Conservation (phyloP, 2,888 invertebrate genomes). For the Acholoe squamosa region DNA sequence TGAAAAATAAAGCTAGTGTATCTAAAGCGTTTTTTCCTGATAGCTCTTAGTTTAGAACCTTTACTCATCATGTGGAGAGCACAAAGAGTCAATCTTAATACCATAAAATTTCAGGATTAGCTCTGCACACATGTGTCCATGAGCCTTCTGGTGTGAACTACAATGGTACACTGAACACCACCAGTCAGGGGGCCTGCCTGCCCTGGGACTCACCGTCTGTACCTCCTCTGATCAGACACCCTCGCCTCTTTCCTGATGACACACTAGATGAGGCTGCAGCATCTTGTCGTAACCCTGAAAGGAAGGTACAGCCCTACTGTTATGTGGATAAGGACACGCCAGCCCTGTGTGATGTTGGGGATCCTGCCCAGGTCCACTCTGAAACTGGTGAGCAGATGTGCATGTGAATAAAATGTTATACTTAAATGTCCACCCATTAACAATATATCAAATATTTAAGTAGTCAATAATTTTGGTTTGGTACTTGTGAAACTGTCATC, state of each 20-base stretch:
- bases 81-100: no score
- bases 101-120: neutral
- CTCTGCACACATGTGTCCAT: conserved; percentile 2
- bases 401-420: no score
- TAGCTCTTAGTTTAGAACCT: no score
- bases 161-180: conserved; percentile 8
- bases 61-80: no score
- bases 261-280: neutral
- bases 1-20: no score
- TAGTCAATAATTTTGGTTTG: no score
- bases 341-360: neutral
- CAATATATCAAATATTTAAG: no score
- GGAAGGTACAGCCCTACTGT: conserved; percentile 52
- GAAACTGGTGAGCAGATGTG: neutral
- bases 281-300: conserved; percentile 15
- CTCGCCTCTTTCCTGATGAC: conserved; percentile 5
- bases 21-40: no score
- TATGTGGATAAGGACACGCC: neutral
- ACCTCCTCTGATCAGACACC: neutral
- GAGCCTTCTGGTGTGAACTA: neutral
- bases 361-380: neutral
- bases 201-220: conserved; percentile 2
- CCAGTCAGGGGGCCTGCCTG: conserved; percentile 5
- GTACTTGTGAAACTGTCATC: no score
- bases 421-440: no score